These are phyloP conservation scores for Paraescarpia echinospica DNA, from an alignment of 1,140 invertebrate genomes.

Conservation along the genomic window DNA sequence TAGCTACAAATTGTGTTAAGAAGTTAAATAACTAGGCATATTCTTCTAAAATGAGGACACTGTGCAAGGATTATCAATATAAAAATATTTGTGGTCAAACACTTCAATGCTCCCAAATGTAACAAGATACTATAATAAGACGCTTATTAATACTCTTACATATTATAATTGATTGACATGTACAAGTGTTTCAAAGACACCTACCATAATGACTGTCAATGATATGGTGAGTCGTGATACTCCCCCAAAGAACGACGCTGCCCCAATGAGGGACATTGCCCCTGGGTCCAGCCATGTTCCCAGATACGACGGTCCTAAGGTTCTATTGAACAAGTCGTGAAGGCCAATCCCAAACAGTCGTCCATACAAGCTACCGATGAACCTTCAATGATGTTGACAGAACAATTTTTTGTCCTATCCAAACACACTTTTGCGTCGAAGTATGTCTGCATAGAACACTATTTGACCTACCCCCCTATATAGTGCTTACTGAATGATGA, in stretches of 20 bases:
- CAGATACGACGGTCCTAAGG: conserved; percentile 29
- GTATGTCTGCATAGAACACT: neutral
- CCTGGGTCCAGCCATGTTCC: conserved; percentile 62
- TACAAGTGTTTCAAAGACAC: neutral
- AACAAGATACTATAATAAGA: no score
- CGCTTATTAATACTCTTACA: no score
- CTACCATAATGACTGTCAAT: conserved; percentile 59
- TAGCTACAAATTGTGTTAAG: no score
- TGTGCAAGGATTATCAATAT: no score
- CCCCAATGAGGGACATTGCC: conserved; percentile 59
- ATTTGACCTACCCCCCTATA: no score
- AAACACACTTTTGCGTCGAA: neutral
- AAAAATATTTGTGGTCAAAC: no score
- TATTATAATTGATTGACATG: no score
- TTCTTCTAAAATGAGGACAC: no score
- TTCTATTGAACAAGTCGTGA: conserved; percentile 52
- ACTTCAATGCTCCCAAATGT: no score
- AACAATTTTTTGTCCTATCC: neutral
- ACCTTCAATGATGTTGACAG: conserved; percentile 33
- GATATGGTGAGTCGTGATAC: conserved; percentile 59
- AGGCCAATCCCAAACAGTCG: conserved; percentile 54
- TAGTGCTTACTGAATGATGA: no score
- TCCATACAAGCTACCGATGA: conserved; percentile 59
- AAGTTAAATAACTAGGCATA: no score
- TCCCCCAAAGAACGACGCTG: conserved; percentile 61